These are phyloP conservation scores for Tenodera sinensis DNA, from an alignment of 2,888 invertebrate species.

Conservation along the genomic window DNA sequence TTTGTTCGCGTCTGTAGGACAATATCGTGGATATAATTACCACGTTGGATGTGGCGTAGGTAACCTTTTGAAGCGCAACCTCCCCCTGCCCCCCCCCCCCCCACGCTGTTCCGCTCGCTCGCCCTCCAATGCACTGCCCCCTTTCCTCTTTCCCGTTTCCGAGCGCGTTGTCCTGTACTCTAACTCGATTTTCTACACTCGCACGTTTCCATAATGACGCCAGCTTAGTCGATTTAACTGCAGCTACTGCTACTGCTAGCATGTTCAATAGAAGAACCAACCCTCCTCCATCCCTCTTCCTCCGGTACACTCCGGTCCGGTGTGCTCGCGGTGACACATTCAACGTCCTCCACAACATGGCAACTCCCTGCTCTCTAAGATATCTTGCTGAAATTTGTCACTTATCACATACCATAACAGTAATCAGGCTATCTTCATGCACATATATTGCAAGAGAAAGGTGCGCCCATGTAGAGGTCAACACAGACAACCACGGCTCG, in stretches of 20 bases:
- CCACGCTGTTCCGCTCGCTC: background rate
- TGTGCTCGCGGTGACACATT: too few species aligned
- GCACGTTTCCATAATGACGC: conserved; percentile 19
- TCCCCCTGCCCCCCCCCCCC: too few species aligned
- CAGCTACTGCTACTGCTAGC: conserved; percentile 2
- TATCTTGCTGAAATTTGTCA: too few species aligned
- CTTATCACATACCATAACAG: too few species aligned
- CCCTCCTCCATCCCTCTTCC: background rate
- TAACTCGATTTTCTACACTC: conserved; percentile 23
- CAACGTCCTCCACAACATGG: too few species aligned
- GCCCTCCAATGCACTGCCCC: background rate
- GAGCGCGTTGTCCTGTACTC: conserved; percentile 11
- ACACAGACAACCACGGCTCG: too few species aligned
- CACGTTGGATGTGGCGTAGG: background rate
- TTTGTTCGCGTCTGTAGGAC: background rate
- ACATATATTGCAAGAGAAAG: too few species aligned
- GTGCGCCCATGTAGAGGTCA: too few species aligned
- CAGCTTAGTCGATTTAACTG: conserved; percentile 21
- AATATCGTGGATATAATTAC: background rate
- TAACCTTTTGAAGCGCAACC: background rate
- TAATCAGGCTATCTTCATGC: too few species aligned
- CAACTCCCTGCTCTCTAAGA: too few species aligned
- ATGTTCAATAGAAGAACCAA: background rate
- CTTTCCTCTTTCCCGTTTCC: background rate
- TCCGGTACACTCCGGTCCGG: too few species aligned